Percentiles rank a stretch among this genome's conserved stretches.
Conservation (phyloP, 1,140 invertebrate species). For the Phortica variegata region DNA sequence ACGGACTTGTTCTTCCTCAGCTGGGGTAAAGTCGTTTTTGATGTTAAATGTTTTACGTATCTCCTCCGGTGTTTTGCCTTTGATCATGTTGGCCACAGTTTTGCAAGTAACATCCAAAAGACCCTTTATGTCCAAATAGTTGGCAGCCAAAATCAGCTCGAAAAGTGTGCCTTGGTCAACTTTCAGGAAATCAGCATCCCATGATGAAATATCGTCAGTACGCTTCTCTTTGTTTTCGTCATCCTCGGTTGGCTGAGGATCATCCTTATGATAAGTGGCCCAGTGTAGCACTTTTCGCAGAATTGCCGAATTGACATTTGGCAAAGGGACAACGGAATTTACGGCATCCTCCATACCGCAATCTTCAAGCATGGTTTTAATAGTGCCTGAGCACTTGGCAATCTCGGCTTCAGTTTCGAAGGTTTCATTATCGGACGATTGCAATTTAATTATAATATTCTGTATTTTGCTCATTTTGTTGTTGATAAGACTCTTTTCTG, state of each 20-base stretch:
- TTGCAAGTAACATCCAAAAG: conserved; percentile 97
- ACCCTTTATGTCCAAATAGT: conserved; percentile 98
- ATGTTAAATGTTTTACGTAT: conserved; percentile 99
- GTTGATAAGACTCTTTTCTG: no score
- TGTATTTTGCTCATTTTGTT: conserved; percentile 79
- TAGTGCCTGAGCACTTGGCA: conserved; percentile 95
- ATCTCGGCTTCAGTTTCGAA: conserved; percentile 98
- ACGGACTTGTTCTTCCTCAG: conserved; percentile 93
- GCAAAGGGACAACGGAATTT: conserved; percentile 92
- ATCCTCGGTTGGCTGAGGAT: conserved; percentile 92
- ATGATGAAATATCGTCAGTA: conserved; percentile 97
- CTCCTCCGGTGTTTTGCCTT: conserved; percentile 96
- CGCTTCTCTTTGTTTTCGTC: conserved; percentile 98
- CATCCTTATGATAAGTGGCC: conserved; percentile 94
- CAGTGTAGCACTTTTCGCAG: conserved; percentile 95
- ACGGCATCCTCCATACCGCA: conserved; percentile 92
- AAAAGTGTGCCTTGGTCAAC: conserved; percentile 97
- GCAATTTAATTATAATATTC: no score
- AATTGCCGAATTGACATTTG: conserved; percentile 98
- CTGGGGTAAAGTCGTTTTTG: conserved; percentile 95
- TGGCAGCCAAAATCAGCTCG: conserved; percentile 93
- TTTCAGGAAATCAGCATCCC: conserved; percentile 99
- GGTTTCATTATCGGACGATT: conserved; percentile 94
- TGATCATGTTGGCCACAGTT: conserved; percentile 99
- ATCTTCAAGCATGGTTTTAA: conserved; percentile 98